Base-by-base conservation (phyloP, 2,888 invertebrate species). In the Orthosia incerta region DNA sequence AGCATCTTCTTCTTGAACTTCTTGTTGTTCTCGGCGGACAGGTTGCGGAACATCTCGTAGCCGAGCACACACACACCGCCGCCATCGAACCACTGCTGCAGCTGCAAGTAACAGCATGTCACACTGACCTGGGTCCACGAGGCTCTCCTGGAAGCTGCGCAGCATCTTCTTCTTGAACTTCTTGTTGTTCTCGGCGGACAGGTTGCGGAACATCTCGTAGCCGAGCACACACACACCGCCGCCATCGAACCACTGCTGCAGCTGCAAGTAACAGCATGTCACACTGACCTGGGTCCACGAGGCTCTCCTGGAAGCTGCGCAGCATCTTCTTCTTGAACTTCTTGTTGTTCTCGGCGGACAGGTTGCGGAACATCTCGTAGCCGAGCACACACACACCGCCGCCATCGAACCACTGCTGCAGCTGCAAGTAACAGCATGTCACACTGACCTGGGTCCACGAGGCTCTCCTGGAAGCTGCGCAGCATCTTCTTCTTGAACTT, bases 41-140 rank as follows among this genome's bases (percentile, higher is more conserved):
- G 96, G 91, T 98, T 98, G 61, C 99, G 97, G 95, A 98, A 99
- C 98, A 99, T 98, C 90, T 99, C 99, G 91, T 99, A 99, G 16
- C 99, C 99, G 59, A 99, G 97, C 72, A 99, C 98, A 93, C 99
- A 97, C 1, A 99, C 98, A 4, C 99, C 99, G 45, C 99, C 99
- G 70, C 97, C 96, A 60, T 97, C 96, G 74, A 97, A 97, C 99
- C 99, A 99, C 84, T 97, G 97, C 83, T 97, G 97, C 53, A 99
- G 94, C 83, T 97, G 97, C n/a, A n/a, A n/a, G n/a, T n/a, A n/a
- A n/a, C n/a, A n/a, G n/a, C n/a, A n/a, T n/a, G 16, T 18, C 16
- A 5, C 12, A 90, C 85, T 83, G 89, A 96, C 98, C 98, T 73
- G 99, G 99, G 92, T 99, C 98, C 0, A 99, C 97, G 5, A 99